Percentiles rank a stretch among this genome's conserved stretches.
These are phyloP conservation scores for Agapornis roseicollis DNA, from an alignment of 2,113 vertebrate species.

Conservation along the genomic window DNA sequence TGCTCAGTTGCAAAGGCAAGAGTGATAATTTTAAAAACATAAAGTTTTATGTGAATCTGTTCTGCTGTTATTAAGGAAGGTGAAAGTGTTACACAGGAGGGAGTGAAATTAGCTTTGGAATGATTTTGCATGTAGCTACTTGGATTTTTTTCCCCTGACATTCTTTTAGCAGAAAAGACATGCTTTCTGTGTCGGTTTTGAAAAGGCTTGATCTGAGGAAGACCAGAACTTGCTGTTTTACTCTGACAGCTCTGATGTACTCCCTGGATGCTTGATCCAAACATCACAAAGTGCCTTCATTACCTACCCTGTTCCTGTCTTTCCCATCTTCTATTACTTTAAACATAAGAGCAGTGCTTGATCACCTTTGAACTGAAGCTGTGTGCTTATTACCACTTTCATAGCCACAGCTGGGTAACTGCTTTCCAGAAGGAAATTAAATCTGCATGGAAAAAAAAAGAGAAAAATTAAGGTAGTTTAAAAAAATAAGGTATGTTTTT, in stretches of 20 bases:
- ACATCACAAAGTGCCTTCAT: background rate
- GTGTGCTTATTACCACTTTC: slow-evolving; percentile 34
- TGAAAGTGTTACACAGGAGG: background rate
- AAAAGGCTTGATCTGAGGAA: background rate
- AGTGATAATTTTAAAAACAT: slow-evolving; percentile 19
- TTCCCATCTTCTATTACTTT: slow-evolving; percentile 23
- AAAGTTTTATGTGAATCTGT: slow-evolving; percentile 7
- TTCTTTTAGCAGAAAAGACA: background rate
- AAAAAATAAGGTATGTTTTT: slow-evolving; percentile 32
- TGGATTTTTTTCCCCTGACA: background rate
- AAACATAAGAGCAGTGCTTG: background rate
- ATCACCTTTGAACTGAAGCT: slow-evolving; percentile 50
- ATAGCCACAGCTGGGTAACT: slow-evolving; percentile 33
- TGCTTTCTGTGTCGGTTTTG: background rate
- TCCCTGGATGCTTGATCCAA: background rate
- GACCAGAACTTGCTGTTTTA: slow-evolving; percentile 1
- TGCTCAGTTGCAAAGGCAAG: background rate
- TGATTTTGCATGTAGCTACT: background rate
- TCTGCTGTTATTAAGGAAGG: background rate
- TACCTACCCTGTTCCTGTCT: background rate
- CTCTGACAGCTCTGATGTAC: background rate
- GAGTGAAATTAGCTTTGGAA: background rate
- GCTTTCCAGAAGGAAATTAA: slow-evolving; percentile 64
- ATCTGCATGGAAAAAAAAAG: slow-evolving; percentile 29
- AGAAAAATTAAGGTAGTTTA: background rate